Percentiles rank a stretch among this genome's conserved stretches.
Evolutionary conservation across 2,888 invertebrate genomes (phyloP).

Genomic region (Drosophila mimetica): DNA sequence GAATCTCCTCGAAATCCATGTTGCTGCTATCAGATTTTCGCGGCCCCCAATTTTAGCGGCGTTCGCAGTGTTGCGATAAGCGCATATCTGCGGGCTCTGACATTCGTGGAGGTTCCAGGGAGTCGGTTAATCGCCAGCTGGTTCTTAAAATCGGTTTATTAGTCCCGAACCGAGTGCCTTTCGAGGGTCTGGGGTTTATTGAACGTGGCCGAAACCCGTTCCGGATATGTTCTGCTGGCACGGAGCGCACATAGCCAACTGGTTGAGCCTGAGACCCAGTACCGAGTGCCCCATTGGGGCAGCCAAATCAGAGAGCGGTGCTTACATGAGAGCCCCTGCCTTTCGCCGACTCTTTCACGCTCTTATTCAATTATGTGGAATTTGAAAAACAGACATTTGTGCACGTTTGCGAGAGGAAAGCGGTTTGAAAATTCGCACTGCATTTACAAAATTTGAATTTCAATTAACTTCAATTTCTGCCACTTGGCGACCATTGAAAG

Average conservation of each 20-base stretch:
- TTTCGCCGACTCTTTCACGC: constrained; percentile 12
- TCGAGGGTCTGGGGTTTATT: constrained; percentile 19
- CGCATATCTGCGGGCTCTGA: constrained; percentile 37
- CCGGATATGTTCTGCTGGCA: constrained; percentile 43
- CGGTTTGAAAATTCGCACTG: constrained; percentile 23
- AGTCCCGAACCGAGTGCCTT: constrained; percentile 14
- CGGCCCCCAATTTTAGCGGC: background rate
- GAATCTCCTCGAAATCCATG: constrained; percentile 85
- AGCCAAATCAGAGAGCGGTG: constrained; percentile 2
- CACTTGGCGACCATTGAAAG: constrained; percentile 52
- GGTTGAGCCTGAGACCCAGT: constrained; percentile 35
- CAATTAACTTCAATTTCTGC: constrained; percentile 62
- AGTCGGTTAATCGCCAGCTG: constrained; percentile 26
- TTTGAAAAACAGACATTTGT: constrained; percentile 4
- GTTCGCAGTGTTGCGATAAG: constrained; percentile 33
- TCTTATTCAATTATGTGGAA: constrained; percentile 18
- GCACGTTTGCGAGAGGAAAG: background rate
- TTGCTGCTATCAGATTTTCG: constrained; percentile 15
- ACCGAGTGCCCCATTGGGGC: background rate
- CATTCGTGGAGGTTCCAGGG: constrained; percentile 6
- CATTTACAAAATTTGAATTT: constrained; percentile 46
- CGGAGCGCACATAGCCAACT: constrained; percentile 56
- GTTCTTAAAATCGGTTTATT: constrained; percentile 31
- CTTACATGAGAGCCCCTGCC: constrained; percentile 19
- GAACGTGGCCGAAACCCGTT: constrained; percentile 57